Conservation (phyloP, 2,797 vertebrate genomes). For the Chlorospingus flavigularis region DNA sequence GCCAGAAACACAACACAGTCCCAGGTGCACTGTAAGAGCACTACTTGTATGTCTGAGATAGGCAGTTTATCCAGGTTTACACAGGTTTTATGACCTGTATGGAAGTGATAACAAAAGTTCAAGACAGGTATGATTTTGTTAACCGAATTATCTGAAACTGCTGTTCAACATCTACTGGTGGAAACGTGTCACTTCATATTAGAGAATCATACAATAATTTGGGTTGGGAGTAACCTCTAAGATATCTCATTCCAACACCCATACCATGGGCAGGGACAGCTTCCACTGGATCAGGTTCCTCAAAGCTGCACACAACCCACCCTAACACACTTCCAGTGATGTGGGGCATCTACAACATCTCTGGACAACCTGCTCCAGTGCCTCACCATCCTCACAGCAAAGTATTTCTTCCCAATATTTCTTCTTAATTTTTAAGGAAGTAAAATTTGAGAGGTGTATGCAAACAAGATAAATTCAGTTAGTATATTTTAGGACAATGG, state of each 20-base stretch:
- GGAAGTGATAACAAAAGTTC: neutral
- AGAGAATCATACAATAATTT: neutral
- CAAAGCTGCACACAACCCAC: neutral
- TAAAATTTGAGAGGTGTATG: neutral
- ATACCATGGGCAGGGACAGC: neutral
- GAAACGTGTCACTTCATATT: neutral
- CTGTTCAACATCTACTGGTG: neutral
- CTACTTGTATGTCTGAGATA: neutral
- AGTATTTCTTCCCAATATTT: neutral
- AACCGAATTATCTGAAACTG: neutral
- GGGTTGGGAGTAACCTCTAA: neutral
- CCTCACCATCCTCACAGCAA: neutral
- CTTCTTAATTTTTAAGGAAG: neutral
- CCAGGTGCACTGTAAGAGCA: neutral
- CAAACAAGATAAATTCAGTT: neutral
- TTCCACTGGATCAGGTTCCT: neutral
- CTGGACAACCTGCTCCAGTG: neutral
- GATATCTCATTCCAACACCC: neutral
- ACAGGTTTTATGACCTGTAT: neutral
- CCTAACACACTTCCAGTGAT: neutral
- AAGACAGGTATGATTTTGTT: neutral
- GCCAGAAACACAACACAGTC: neutral
- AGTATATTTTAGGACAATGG: neutral
- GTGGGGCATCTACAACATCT: neutral
- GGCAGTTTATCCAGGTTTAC: neutral